Conservation (phyloP, 2,888 invertebrate species). For the Chrysina gloriosa region DNA sequence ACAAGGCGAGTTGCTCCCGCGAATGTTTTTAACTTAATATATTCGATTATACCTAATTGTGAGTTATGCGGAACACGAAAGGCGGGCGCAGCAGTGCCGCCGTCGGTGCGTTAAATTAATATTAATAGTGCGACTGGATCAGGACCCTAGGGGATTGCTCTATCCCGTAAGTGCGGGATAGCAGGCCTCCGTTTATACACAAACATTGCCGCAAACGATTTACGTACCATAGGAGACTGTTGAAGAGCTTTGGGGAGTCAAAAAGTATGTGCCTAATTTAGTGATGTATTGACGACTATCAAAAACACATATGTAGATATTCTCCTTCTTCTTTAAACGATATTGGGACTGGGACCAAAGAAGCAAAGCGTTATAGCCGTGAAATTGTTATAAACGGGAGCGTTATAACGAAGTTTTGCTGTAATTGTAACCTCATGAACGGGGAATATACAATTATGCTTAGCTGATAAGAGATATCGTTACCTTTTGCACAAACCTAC, state of each 20-base stretch:
- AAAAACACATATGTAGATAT: too few species aligned
- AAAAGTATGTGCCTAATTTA: neutral
- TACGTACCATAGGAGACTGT: neutral
- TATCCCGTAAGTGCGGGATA: neutral
- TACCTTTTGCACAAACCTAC: too few species aligned
- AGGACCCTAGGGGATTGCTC: neutral
- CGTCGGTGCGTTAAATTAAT: constrained; percentile 25
- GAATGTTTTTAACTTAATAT: constrained; percentile 17
- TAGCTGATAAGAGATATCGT: too few species aligned
- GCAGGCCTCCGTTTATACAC: neutral
- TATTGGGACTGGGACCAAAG: too few species aligned
- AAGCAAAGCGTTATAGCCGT: too few species aligned
- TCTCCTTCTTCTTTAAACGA: too few species aligned
- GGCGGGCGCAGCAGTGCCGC: neutral
- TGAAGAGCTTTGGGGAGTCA: neutral
- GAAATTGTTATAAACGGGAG: too few species aligned
- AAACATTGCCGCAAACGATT: neutral
- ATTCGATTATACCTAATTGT: constrained; percentile 32
- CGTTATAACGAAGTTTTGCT: too few species aligned
- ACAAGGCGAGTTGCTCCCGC: neutral
- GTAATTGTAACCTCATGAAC: too few species aligned
- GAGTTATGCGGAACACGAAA: constrained; percentile 20
- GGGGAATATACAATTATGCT: too few species aligned
- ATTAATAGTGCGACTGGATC: constrained; percentile 25
- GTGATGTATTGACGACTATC: too few species aligned